Conservation (phyloP, 2,113 vertebrate genomes). For the Dipodomys ordii region DNA sequence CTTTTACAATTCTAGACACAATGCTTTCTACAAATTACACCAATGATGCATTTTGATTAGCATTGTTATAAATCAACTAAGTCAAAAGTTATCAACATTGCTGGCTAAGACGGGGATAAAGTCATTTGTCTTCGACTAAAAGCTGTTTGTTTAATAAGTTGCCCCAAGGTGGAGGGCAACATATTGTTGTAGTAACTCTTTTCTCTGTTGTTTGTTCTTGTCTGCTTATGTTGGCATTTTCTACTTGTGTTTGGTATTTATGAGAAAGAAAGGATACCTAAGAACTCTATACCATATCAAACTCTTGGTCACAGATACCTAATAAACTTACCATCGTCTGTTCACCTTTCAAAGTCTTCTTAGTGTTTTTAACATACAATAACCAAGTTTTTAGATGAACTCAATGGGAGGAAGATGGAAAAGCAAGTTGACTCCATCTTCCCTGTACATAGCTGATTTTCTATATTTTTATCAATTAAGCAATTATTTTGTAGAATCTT, state of each 20-base stretch:
- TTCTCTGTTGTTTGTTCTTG: neutral
- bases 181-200: neutral
- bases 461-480: neutral
- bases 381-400: neutral
- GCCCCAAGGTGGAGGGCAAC: neutral
- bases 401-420: neutral
- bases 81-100: neutral
- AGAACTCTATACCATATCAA: neutral
- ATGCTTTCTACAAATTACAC: too few relatives aligned
- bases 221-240: neutral
- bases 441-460: neutral
- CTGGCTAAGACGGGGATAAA: rapidly evolving
- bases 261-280: neutral
- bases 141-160: neutral
- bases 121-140: neutral
- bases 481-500: neutral
- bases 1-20: too few relatives aligned
- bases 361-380: neutral
- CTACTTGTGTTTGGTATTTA: neutral
- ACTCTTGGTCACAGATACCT: neutral
- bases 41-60: too few relatives aligned
- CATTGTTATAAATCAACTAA: too few relatives aligned
- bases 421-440: neutral
- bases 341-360: neutral
- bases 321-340: neutral